Percentiles rank a stretch among this genome's conserved stretches.
These are phyloP conservation scores for Neosilurus hyrtlii DNA, from an alignment of 2,797 vertebrate species.

Conservation along the genomic window DNA sequence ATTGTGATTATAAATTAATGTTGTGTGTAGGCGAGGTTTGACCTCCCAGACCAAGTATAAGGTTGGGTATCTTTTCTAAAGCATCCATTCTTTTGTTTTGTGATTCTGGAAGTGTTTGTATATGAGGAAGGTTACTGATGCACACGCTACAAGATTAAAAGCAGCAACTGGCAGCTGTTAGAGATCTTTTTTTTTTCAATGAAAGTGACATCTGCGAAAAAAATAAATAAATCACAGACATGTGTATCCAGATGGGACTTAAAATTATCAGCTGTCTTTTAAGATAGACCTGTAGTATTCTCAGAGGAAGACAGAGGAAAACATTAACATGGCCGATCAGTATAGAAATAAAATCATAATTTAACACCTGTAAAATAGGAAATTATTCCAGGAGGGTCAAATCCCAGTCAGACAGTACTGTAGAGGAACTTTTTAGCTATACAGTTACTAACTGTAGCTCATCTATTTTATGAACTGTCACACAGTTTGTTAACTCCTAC, in stretches of 20 bases:
- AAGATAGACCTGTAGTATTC: background rate
- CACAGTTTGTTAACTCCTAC: background rate
- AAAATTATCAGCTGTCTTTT: background rate
- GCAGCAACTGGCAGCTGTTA: background rate
- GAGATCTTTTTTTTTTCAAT: background rate
- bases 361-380: background rate
- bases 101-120: no score
- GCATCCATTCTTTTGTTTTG: no score
- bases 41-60: background rate
- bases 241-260: background rate
- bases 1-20: background rate
- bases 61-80: no score
- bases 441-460: background rate
- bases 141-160: background rate
- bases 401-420: background rate
- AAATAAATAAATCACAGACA: background rate
- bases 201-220: background rate
- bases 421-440: background rate
- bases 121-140: no score
- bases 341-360: background rate
- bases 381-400: background rate
- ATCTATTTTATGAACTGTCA: background rate
- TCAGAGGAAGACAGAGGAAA: background rate
- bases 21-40: background rate
- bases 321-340: background rate